Percentiles rank a stretch among this genome's conserved stretches.
These are phyloP conservation scores for Meriones unguiculatus DNA, from an alignment of 2,113 vertebrate genomes.

Conservation along the genomic window DNA sequence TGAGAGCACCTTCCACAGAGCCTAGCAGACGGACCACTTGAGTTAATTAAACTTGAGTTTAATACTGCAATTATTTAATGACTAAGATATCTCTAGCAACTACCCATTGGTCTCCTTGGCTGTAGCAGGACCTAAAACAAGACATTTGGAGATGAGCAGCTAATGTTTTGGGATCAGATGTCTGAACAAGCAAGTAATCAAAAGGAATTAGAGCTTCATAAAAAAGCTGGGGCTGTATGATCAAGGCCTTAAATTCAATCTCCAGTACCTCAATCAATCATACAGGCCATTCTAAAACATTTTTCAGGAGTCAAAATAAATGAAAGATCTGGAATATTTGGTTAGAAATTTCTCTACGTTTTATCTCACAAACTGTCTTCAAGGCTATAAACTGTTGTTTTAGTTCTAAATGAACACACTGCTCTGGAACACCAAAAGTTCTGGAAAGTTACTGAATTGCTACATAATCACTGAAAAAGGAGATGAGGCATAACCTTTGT, in stretches of 20 bases:
- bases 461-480: conserved; percentile 43
- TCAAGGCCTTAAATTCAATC: neutral
- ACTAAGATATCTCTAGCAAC: conserved; percentile 67
- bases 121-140: conserved; percentile 65
- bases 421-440: conserved; percentile 50
- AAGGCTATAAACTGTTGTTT: conserved; percentile 48
- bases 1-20: conserved; percentile 56
- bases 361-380: conserved; percentile 33
- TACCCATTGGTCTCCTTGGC: neutral
- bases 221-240: neutral
- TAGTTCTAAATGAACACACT: conserved; percentile 57
- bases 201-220: conserved; percentile 34
- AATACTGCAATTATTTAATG: conserved; percentile 69
- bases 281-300: neutral
- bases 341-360: conserved; percentile 9
- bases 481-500: conserved; percentile 37
- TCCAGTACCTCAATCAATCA: neutral
- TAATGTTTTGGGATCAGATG: conserved; percentile 81
- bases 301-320: conserved; percentile 30
- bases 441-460: conserved; percentile 42
- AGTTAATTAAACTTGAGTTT: conserved; percentile 53
- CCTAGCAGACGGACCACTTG: neutral
- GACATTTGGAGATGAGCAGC: conserved; percentile 82
- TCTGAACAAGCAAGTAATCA: conserved; percentile 49
- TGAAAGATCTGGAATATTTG: conserved; percentile 26